Evolutionary conservation across 2,113 vertebrate genomes (phyloP).

Genomic region (Colius striatus): DNA sequence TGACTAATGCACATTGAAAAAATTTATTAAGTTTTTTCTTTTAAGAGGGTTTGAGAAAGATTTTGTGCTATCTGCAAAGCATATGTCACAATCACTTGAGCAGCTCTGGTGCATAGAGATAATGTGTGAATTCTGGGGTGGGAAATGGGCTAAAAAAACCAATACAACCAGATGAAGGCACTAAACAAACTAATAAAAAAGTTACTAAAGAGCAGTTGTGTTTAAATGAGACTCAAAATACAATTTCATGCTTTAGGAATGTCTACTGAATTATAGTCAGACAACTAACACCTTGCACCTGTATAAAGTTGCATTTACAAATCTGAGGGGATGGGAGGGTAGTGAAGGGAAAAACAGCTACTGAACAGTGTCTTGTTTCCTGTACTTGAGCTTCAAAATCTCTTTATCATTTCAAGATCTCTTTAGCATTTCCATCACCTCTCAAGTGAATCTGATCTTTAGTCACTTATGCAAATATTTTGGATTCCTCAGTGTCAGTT

Average conservation of each 20-base stretch:
- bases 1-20: neutral
- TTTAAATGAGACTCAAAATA: neutral
- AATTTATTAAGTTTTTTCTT: neutral
- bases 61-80: neutral
- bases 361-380: neutral
- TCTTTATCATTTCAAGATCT: neutral
- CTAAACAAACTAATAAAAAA: neutral
- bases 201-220: neutral
- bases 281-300: neutral
- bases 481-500: neutral
- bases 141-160: neutral
- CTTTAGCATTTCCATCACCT: neutral
- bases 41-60: neutral
- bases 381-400: neutral
- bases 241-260: neutral
- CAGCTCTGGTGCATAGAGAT: neutral
- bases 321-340: neutral
- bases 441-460: neutral
- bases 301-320: neutral
- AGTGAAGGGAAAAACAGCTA: neutral
- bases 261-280: neutral
- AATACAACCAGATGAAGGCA: neutral
- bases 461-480: neutral
- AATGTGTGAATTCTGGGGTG: neutral
- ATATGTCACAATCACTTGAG: neutral